Conservation (phyloP, 2,888 invertebrate genomes). For the Spilarctia lutea region DNA sequence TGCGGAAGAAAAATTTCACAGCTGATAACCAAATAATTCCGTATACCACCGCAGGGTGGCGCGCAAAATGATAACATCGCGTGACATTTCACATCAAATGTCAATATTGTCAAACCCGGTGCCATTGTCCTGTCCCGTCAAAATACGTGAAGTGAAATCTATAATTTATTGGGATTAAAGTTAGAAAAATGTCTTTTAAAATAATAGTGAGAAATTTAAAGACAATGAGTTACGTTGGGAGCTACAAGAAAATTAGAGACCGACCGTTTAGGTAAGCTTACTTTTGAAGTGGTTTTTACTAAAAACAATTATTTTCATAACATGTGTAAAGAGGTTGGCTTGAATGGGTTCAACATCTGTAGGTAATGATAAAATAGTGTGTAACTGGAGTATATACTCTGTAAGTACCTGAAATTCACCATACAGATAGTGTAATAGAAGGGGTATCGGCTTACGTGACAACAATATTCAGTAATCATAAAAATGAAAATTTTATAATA, state of each 20-base stretch:
- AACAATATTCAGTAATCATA: constrained; percentile 9
- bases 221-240: constrained; percentile 76
- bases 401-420: background rate
- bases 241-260: constrained; percentile 74
- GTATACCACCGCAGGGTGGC: constrained; percentile 63
- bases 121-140: constrained; percentile 40
- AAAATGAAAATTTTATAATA: constrained; percentile 26
- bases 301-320: constrained; percentile 2
- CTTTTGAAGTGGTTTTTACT: background rate
- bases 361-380: background rate
- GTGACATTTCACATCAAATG: constrained; percentile 50
- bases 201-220: constrained; percentile 69
- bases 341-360: background rate
- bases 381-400: too few relatives aligned
- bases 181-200: constrained; percentile 73
- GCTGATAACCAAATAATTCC: constrained; percentile 73
- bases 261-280: constrained; percentile 72
- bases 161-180: constrained; percentile 1
- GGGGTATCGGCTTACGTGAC: constrained; percentile 42
- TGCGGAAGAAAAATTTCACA: constrained; percentile 79
- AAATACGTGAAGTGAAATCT: constrained; percentile 12
- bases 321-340: background rate
- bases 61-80: constrained; percentile 60
- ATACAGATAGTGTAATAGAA: background rate
- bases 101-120: constrained; percentile 34